Evolutionary conservation across 2,797 vertebrate genomes (phyloP).

Genomic region (Miichthys miiuy): DNA sequence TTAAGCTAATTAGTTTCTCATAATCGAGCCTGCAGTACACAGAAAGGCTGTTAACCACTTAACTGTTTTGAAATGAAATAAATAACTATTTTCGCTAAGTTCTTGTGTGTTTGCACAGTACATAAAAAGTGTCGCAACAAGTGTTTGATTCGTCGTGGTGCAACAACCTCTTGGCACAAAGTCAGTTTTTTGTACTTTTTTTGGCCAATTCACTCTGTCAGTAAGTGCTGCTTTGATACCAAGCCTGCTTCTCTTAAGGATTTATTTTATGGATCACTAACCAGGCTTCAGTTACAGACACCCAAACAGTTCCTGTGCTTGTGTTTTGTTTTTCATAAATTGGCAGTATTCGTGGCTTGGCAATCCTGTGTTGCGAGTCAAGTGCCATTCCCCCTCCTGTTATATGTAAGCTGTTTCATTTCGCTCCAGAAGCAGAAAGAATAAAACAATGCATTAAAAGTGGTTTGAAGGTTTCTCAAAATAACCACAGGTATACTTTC

Average conservation of each 20-base stretch:
- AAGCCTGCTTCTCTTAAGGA: slow-evolving; percentile 39
- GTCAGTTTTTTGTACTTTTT: slow-evolving; percentile 37
- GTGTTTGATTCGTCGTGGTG: slow-evolving; percentile 18
- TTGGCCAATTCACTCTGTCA: slow-evolving; percentile 45
- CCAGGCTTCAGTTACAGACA: slow-evolving; percentile 34
- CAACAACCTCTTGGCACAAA: slow-evolving; percentile 19
- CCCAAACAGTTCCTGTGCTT: slow-evolving; percentile 26
- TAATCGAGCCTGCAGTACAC: slow-evolving; percentile 28
- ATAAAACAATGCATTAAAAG: slow-evolving; percentile 1
- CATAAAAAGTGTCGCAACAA: slow-evolving; percentile 16
- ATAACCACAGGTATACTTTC: slow-evolving; percentile 12
- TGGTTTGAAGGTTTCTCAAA: slow-evolving; percentile 20
- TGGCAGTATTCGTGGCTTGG: slow-evolving; percentile 25
- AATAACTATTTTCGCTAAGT: slow-evolving; percentile 20
- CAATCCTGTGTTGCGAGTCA: not conserved
- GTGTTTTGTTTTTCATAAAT: slow-evolving; percentile 20
- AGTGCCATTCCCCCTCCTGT: not conserved
- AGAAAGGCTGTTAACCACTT: slow-evolving; percentile 43
- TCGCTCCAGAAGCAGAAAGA: slow-evolving; percentile 3
- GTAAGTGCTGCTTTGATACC: slow-evolving; percentile 38
- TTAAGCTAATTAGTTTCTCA: slow-evolving; percentile 44
- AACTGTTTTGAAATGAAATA: slow-evolving; percentile 21
- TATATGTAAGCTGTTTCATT: not conserved
- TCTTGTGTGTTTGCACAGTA: slow-evolving; percentile 8
- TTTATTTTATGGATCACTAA: slow-evolving; percentile 62